These are phyloP conservation scores for Ptilonorhynchus violaceus DNA, from an alignment of 2,113 vertebrate species.

Conservation along the genomic window DNA sequence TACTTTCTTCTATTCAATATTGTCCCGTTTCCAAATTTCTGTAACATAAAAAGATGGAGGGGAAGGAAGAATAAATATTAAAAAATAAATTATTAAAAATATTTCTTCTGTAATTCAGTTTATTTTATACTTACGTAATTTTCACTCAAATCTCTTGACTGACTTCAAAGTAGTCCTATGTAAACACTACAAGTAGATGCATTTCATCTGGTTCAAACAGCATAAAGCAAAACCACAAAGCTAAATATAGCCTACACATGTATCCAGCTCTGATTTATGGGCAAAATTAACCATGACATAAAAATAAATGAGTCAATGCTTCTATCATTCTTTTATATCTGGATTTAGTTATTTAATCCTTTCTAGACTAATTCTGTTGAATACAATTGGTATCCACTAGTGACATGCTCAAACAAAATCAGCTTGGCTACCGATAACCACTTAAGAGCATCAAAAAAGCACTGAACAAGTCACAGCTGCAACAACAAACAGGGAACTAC, in stretches of 20 bases:
- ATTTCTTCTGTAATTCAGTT: not conserved
- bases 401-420: not conserved
- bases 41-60: not conserved
- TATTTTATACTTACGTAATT: not conserved
- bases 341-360: not conserved
- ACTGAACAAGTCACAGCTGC: not conserved
- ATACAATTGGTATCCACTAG: not conserved
- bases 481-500: not conserved
- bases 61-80: not conserved
- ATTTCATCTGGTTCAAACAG: not conserved
- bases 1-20: slow-evolving; percentile 20
- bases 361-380: not conserved
- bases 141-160: not conserved
- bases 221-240: not conserved
- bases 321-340: not conserved
- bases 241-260: not conserved
- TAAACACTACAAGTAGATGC: not conserved
- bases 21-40: slow-evolving; percentile 20
- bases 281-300: not conserved
- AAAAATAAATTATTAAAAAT: not conserved
- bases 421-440: not conserved
- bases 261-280: not conserved
- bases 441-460: not conserved
- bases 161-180: not conserved
- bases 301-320: not conserved